Evolutionary conservation across 2,797 vertebrate genomes (phyloP).

Genomic region (Hozukius guyotensis): DNA sequence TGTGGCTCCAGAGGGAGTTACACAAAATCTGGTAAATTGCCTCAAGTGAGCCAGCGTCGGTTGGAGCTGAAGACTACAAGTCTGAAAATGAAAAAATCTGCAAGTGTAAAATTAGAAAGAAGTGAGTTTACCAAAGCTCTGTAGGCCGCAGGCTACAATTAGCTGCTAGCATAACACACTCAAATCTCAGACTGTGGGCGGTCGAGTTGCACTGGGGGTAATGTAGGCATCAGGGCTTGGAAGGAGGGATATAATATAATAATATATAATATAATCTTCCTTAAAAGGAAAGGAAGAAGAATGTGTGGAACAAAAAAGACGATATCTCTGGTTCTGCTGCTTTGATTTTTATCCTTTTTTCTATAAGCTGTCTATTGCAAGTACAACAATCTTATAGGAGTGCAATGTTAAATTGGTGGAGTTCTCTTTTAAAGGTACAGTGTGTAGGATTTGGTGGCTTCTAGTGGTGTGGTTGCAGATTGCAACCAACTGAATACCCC

Average conservation of each 20-base stretch:
- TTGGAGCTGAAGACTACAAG: neutral
- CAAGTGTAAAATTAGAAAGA: neutral
- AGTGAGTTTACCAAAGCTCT: neutral
- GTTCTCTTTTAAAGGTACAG: neutral
- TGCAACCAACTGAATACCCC: neutral
- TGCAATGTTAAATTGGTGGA: neutral
- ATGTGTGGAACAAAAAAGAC: neutral
- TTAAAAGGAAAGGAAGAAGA: neutral
- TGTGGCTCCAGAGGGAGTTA: neutral
- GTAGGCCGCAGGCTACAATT: neutral
- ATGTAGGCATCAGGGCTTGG: neutral
- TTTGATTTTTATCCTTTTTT: neutral
- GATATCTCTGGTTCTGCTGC: neutral
- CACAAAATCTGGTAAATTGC: neutral
- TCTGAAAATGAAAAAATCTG: neutral
- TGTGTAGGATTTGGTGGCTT: neutral
- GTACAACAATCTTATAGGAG: neutral
- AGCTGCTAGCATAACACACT: neutral
- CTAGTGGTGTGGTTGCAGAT: neutral
- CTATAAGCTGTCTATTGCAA: neutral
- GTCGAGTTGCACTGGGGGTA: neutral
- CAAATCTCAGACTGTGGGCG: rapidly evolving
- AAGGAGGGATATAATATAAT: too few species aligned
- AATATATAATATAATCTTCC: too few species aligned
- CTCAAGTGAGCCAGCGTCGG: neutral